Conservation (phyloP, 2,888 invertebrate species). For the Tridacna gigas region DNA sequence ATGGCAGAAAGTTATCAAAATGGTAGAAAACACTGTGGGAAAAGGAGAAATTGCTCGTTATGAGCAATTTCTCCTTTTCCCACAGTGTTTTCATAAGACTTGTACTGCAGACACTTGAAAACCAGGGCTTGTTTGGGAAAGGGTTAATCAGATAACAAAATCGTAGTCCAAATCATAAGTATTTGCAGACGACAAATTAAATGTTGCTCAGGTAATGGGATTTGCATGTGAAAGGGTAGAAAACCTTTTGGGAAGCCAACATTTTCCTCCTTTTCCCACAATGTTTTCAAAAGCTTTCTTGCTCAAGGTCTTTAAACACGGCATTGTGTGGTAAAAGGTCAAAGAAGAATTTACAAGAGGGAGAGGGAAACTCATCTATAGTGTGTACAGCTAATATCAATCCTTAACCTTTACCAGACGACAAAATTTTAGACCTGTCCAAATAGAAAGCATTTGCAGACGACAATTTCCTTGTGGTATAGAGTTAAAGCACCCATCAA, state of each 20-base stretch:
- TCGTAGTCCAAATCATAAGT: background rate
- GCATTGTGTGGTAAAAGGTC: background rate
- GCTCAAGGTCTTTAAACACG: background rate
- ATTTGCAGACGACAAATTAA: background rate
- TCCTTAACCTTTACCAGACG: no score
- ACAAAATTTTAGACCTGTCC: no score
- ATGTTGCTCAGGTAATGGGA: no score
- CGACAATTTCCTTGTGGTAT: no score
- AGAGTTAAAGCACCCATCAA: no score
- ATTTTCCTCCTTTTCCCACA: background rate
- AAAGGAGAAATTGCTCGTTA: background rate
- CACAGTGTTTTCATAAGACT: background rate
- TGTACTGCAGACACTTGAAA: background rate
- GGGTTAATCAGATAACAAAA: background rate
- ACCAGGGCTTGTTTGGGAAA: background rate
- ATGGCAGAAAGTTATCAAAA: no score
- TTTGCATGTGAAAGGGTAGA: background rate
- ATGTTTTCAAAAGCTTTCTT: background rate
- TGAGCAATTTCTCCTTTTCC: constrained; percentile 1
- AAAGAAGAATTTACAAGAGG: background rate
- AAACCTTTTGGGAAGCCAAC: background rate
- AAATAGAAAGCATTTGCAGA: no score
- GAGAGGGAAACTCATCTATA: no score
- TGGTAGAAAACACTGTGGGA: background rate
- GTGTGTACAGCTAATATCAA: no score